phyloP scores from a whole-genome alignment of 2,888 invertebrate genomes.

The Incurvaria masculella region DNA sequence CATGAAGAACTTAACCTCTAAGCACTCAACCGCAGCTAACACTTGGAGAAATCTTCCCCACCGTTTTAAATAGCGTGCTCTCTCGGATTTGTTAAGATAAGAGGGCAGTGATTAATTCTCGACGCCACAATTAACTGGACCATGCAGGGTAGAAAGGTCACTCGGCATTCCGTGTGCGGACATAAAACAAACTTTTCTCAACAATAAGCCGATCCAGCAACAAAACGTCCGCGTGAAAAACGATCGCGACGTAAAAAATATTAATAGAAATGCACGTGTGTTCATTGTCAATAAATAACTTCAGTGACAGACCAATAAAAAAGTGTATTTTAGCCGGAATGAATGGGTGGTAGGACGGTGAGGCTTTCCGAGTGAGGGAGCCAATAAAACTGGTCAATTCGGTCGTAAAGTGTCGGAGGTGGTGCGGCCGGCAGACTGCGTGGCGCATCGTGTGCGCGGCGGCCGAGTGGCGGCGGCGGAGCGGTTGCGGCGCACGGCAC shows the following conservation, averaged over 20 bases:
- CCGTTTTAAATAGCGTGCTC: too few species aligned
- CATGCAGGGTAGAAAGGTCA: background rate
- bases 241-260: slow-evolving; percentile 51
- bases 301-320: slow-evolving; percentile 55
- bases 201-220: background rate
- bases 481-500: too few species aligned
- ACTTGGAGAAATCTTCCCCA: too few species aligned
- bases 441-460: slow-evolving; percentile 38
- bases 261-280: slow-evolving; percentile 57
- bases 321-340: slow-evolving; percentile 52
- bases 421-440: slow-evolving; percentile 53
- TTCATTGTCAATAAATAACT: slow-evolving; percentile 57
- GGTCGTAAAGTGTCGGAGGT: slow-evolving; percentile 43
- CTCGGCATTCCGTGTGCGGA: slow-evolving; percentile 18
- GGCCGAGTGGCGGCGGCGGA: too few species aligned
- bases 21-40: too few species aligned
- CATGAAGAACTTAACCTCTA: too few species aligned
- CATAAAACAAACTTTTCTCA: slow-evolving; percentile 42
- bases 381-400: slow-evolving; percentile 40
- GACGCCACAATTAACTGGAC: background rate
- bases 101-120: background rate
- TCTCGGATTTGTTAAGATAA: background rate
- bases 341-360: slow-evolving; percentile 49
- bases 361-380: slow-evolving; percentile 52
- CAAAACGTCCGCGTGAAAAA: slow-evolving; percentile 34